Conservation (phyloP, 2,888 invertebrate species). For the Aporophyla nigra region DNA sequence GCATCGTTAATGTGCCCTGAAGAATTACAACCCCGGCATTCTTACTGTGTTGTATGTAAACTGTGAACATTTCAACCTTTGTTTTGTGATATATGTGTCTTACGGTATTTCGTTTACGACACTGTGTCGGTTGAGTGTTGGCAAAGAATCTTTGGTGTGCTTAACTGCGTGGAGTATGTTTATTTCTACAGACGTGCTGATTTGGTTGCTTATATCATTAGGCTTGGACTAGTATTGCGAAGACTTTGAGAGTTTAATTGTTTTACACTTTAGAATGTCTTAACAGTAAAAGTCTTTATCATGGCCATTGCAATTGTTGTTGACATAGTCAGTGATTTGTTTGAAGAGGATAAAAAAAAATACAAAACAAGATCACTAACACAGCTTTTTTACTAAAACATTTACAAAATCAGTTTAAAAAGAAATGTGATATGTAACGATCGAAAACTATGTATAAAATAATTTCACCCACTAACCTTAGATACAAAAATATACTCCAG, state of each 20-base stretch:
- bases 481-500: constrained; percentile 47
- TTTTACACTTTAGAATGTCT: background rate
- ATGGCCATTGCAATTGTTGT: too few relatives aligned
- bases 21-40: constrained; percentile 64
- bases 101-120: constrained; percentile 42
- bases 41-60: constrained; percentile 54
- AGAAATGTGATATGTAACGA: constrained; percentile 42
- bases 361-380: background rate
- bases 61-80: constrained; percentile 62
- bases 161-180: constrained; percentile 4
- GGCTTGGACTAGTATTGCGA: background rate
- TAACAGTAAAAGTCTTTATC: rapidly evolving
- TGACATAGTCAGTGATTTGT: too few relatives aligned
- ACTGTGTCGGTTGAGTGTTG: constrained; percentile 19
- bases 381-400: background rate
- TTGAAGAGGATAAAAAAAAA: constrained; percentile 5
- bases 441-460: constrained; percentile 62
- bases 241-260: too few relatives aligned
- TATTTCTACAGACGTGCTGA: background rate
- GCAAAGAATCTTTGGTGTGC: constrained; percentile 14
- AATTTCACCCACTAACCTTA: constrained; percentile 56
- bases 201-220: background rate
- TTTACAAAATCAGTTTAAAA: constrained; percentile 27
- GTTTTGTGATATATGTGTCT: constrained; percentile 55
- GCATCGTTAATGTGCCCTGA: constrained; percentile 65